Evolutionary conservation across 2,888 invertebrate species (phyloP).

Genomic region (Anarsia innoxiella): DNA sequence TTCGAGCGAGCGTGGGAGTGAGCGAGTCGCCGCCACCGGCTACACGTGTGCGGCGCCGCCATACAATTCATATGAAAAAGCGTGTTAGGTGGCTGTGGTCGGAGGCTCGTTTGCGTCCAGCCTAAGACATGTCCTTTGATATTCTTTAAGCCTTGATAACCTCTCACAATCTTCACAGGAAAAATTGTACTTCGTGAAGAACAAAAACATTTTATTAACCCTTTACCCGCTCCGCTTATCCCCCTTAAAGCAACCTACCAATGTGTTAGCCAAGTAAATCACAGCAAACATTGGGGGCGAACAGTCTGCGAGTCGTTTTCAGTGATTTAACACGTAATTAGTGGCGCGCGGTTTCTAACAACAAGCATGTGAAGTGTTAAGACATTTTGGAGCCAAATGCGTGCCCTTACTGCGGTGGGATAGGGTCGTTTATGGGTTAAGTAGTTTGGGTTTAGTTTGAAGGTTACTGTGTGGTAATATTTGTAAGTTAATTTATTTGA

Average conservation of each 20-base stretch:
- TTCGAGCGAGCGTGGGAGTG: too few species aligned
- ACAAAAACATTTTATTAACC: too few species aligned
- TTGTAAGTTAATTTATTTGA: too few species aligned
- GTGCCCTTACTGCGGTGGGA: too few species aligned
- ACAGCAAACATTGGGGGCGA: conserved; percentile 48
- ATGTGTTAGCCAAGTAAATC: conserved; percentile 55
- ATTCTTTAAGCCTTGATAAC: not conserved
- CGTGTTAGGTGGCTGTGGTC: too few species aligned
- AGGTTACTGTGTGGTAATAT: too few species aligned
- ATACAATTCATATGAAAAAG: too few species aligned
- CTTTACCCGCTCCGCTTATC: conserved; percentile 17
- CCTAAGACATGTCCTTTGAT: not conserved
- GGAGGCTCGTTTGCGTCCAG: too few species aligned
- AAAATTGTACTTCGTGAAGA: not conserved
- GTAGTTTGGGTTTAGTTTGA: too few species aligned
- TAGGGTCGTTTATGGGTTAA: too few species aligned
- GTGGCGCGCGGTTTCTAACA: conserved; percentile 31
- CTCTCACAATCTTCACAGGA: not conserved
- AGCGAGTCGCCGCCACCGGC: too few species aligned
- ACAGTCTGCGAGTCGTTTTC: conserved; percentile 45
- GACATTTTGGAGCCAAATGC: not conserved
- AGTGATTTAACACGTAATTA: conserved; percentile 72
- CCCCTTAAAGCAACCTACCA: conserved; percentile 18
- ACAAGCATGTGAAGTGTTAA: not conserved
- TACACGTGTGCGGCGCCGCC: too few species aligned